Evolutionary conservation across 2,797 vertebrate genomes (phyloP).

Genomic region (Cygnus olor): DNA sequence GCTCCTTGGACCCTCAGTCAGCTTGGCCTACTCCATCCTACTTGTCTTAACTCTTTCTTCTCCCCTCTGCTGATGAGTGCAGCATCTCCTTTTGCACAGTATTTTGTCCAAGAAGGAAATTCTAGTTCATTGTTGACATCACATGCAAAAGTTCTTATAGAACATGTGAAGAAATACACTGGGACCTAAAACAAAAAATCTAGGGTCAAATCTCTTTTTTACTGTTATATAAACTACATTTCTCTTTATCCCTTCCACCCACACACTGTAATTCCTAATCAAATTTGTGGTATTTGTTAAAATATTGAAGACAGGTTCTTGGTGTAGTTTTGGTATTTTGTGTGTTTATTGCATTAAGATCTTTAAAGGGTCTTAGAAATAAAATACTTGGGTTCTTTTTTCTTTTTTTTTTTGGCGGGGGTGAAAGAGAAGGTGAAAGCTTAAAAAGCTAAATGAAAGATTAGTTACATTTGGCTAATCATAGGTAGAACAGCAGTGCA

Average conservation of each 20-base stretch:
- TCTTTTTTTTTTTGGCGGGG: not conserved
- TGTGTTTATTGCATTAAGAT: not conserved
- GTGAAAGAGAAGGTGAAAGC: not conserved
- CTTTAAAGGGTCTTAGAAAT: not conserved
- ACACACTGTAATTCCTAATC: not conserved
- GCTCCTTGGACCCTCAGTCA: not conserved
- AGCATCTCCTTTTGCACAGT: not conserved
- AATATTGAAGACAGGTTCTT: not conserved
- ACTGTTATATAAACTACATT: not conserved
- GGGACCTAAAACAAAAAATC: not conserved
- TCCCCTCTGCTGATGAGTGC: not conserved
- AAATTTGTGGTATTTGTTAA: not conserved
- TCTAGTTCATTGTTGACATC: not conserved
- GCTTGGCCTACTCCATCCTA: not conserved
- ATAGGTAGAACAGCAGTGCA: constrained; percentile 4
- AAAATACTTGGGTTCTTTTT: not conserved
- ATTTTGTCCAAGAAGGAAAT: not conserved
- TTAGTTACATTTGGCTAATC: constrained; percentile 62
- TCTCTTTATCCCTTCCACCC: not conserved
- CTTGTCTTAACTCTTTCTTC: not conserved
- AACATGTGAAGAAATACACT: not conserved
- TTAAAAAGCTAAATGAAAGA: constrained; percentile 50
- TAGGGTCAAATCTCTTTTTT: not conserved
- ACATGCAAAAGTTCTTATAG: not conserved
- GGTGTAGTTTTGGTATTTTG: not conserved